Evolutionary conservation across 2,888 invertebrate species (phyloP).

Genomic region (Ecliptopera silaceata): DNA sequence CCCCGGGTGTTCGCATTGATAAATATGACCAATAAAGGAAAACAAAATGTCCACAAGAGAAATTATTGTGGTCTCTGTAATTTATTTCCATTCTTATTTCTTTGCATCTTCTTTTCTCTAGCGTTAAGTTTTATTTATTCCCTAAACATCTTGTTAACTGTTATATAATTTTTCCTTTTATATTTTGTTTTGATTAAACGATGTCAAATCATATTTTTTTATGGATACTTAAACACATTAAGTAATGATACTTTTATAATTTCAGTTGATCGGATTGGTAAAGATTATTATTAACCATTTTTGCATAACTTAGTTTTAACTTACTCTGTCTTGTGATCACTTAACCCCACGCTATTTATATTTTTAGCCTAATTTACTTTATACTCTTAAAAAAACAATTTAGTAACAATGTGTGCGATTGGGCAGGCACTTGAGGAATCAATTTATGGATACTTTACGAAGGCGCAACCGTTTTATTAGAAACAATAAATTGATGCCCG

Average conservation of each 20-base stretch:
- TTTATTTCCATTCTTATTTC: slow-evolving; percentile 54
- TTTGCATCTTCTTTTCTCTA: slow-evolving; percentile 41
- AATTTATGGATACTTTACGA: slow-evolving; percentile 12
- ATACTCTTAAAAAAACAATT: background rate
- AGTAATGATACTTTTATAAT: too few relatives aligned
- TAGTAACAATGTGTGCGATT: background rate
- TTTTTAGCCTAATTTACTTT: background rate
- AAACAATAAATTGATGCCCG: slow-evolving; percentile 15
- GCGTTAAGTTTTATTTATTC: slow-evolving; percentile 32
- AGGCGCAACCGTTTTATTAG: slow-evolving; percentile 11
- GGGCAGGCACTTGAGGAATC: slow-evolving; percentile 6
- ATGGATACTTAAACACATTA: too few relatives aligned
- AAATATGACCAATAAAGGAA: slow-evolving; percentile 75
- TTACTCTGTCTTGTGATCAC: background rate
- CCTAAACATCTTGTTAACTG: background rate
- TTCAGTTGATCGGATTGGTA: background rate
- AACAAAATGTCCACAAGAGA: slow-evolving; percentile 71
- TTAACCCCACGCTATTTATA: background rate
- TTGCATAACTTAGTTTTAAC: background rate
- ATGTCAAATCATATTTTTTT: too few relatives aligned
- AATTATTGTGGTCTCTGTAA: slow-evolving; percentile 63
- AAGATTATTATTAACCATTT: background rate
- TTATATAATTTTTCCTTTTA: too few relatives aligned
- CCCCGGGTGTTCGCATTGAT: slow-evolving; percentile 64
- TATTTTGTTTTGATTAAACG: too few relatives aligned